Conservation (phyloP, 2,888 invertebrate species). For the Apodemia hepburni region DNA sequence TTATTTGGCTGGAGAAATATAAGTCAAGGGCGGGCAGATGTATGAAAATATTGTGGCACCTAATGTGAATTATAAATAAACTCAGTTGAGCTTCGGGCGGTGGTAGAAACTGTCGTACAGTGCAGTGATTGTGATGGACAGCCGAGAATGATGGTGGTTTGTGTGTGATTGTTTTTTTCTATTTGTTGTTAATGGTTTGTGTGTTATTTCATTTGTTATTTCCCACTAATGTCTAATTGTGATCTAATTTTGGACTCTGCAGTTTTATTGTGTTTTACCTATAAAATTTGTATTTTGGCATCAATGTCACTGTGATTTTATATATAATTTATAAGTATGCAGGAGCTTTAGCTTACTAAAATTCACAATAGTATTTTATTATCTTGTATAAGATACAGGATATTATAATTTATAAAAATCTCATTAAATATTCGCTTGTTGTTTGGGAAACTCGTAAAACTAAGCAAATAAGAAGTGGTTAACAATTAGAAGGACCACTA, state of each 20-base stretch:
- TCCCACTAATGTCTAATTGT: conserved; percentile 4
- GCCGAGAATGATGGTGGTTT: conserved; percentile 35
- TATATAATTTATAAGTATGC: conserved; percentile 3
- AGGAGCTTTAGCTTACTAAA: neutral
- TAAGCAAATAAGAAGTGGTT: neutral
- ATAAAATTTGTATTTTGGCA: conserved; percentile 5
- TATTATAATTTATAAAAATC: neutral
- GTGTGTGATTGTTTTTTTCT: conserved; percentile 21
- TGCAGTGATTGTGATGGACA: conserved; percentile 25
- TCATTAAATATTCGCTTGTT: neutral
- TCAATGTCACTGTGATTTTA: conserved; percentile 3
- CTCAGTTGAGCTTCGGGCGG: conserved; percentile 54
- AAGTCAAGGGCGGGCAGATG: conserved; percentile 66
- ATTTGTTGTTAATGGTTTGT: conserved; percentile 26
- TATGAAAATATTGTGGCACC: conserved; percentile 64
- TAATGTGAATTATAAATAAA: conserved; percentile 72
- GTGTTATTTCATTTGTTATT: conserved; percentile 21
- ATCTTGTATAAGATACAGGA: neutral
- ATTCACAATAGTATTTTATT: neutral
- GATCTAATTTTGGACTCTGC: conserved; percentile 1
- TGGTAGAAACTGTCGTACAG: conserved; percentile 34
- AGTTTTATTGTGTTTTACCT: conserved; percentile 2
- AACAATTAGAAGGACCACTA: neutral
- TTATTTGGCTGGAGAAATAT: conserved; percentile 39
- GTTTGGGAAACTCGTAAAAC: neutral